Conservation (phyloP, 2,888 invertebrate genomes). For the Oxycera nigricornis region DNA sequence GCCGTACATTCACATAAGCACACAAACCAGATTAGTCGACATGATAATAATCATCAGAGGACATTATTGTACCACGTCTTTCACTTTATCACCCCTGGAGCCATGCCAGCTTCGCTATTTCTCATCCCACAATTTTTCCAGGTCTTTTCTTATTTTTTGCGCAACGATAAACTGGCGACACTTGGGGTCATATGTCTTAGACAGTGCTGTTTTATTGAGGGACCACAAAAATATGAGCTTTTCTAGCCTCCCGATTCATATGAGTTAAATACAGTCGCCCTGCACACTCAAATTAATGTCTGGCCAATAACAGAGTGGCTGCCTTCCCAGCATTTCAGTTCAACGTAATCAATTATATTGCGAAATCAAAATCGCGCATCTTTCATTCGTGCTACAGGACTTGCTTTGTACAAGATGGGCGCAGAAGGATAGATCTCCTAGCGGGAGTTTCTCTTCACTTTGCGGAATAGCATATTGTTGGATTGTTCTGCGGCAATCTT, state of each 20-base stretch:
- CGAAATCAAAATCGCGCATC: constrained; percentile 17
- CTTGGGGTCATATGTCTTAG: constrained; percentile 15
- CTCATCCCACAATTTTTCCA: background rate
- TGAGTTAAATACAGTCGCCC: background rate
- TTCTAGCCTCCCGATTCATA: background rate
- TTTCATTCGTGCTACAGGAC: background rate
- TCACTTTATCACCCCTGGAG: background rate
- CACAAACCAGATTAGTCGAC: background rate
- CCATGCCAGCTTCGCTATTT: background rate
- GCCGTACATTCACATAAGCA: too few species aligned
- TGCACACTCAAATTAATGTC: background rate
- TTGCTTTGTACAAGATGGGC: background rate
- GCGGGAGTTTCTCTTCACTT: background rate
- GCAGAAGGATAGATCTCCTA: background rate
- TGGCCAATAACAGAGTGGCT: background rate
- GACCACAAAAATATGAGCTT: background rate
- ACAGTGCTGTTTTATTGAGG: constrained; percentile 18
- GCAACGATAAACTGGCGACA: background rate
- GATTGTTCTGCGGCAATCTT: background rate
- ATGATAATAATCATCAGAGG: background rate
- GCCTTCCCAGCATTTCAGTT: background rate
- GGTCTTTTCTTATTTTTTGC: background rate
- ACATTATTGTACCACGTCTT: background rate
- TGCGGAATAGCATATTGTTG: background rate
- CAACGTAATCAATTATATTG: constrained; percentile 11